A percentile compares a stretch with the other conserved stretches of the same genome.
Conservation (phyloP, 2,888 invertebrate genomes). For the Platerodrilus igneus region DNA sequence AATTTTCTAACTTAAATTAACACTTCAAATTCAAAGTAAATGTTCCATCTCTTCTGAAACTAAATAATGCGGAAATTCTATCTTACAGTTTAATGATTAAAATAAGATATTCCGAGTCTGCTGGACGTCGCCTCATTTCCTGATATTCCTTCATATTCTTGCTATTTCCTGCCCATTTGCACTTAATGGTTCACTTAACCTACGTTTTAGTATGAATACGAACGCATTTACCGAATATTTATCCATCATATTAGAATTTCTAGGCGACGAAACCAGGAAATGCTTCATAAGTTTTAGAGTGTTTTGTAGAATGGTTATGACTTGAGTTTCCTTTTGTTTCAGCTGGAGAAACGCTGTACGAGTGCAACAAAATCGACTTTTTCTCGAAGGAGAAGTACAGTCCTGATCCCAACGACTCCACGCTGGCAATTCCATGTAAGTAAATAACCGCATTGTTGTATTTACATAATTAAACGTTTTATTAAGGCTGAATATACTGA, state of each 20-base stretch:
- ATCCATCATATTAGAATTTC: constrained; percentile 6
- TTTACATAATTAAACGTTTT: constrained; percentile 7
- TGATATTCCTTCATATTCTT: constrained; percentile 27
- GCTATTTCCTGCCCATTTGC: constrained; percentile 32
- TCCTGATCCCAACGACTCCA: constrained; percentile 84
- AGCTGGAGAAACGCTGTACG: constrained; percentile 67
- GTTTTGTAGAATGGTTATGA: background rate
- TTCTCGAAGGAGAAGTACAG: constrained; percentile 82
- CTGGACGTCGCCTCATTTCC: constrained; percentile 31
- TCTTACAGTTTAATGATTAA: constrained; percentile 24
- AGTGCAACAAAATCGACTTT: constrained; percentile 81
- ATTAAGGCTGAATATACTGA: too few relatives aligned
- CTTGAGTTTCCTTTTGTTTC: constrained; percentile 39
- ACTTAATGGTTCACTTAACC: constrained; percentile 29
- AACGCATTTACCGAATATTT: constrained; percentile 9
- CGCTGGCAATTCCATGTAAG: constrained; percentile 93
- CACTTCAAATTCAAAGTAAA: too few relatives aligned
- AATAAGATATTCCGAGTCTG: constrained; percentile 27
- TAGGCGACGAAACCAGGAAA: constrained; percentile 1
- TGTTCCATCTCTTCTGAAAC: too few relatives aligned
- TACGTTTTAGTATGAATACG: constrained; percentile 17
- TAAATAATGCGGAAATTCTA: too few relatives aligned
- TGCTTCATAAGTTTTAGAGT: constrained; percentile 1
- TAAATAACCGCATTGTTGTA: constrained; percentile 37
- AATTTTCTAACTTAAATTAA: too few relatives aligned